Base-by-base conservation (phyloP, 1,140 invertebrate species). In the Diuraphis noxia region DNA sequence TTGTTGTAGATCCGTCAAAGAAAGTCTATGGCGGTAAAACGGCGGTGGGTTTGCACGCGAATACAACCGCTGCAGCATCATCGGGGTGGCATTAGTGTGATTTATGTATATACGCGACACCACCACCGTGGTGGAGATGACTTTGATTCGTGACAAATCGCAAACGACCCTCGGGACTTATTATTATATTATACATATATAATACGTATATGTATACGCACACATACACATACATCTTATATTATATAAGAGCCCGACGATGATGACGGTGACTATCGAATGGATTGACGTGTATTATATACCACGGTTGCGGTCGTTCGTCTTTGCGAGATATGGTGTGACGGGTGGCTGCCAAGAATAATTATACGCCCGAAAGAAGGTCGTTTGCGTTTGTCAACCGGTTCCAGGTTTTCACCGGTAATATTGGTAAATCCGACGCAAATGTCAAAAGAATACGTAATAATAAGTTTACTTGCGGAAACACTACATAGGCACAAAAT, bases 1-100 rank as follows among this genome's bases (percentile, higher is more conserved):
- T 52, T 25, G 89, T 82, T 82, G 89, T 91, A 52, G 43, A 91
- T 82, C 89, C 72, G 89, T 91, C 89, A 91, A 82, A 81, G 77
- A 36, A 43, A 81, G 40, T n/a, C 40, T n/a, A 43, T 25, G 72
- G 85, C 25, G 86, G 86, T 63, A 40, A 36, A 46, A 23, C 43
- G n/a, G 25, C 63, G 23, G 49, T n/a, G 38, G 56, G 30, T 19
- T 6, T 72, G n/a, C 17, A n/a, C 43, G 21, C 43, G 19, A 43
- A n/a, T n/a, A 49, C 49, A 13, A 30, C 49, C 46, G 10, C 13
- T 10, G 72, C 56, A 34, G n/a, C 5, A 8, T 13, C 46, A 23
- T 52, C 85, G 72, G 56, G 36, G 30, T 88, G 52, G 63, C 72
- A 90, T 90, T 90, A 90, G 30, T 77, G 72, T 91, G 89, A 91